phyloP scores from a whole-genome alignment of 2,888 invertebrate genomes.

The Caenorhabditis sp. region DNA sequence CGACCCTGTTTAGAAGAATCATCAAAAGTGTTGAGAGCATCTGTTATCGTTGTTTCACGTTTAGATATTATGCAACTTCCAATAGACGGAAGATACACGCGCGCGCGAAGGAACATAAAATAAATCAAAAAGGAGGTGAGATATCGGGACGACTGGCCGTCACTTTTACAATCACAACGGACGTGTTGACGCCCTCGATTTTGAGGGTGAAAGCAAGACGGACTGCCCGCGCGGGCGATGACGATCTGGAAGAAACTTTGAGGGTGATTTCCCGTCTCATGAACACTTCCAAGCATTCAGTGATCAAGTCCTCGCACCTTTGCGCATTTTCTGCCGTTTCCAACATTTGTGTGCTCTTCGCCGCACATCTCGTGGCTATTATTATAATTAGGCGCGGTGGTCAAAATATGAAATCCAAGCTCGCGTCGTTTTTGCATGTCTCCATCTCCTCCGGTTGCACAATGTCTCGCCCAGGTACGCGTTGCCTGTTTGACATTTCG shows the following conservation, averaged over 20 bases:
- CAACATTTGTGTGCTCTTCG: slow-evolving; percentile 24
- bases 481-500: slow-evolving; percentile 48
- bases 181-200: background rate
- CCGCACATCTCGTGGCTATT: slow-evolving; percentile 22
- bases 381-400: slow-evolving; percentile 28
- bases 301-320: background rate
- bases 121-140: slow-evolving; percentile 26
- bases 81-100: background rate
- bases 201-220: background rate
- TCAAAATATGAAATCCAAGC: slow-evolving; percentile 35
- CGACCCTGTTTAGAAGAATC: too few species aligned
- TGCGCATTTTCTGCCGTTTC: slow-evolving; percentile 21
- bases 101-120: slow-evolving; percentile 10
- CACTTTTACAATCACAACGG: slow-evolving; percentile 34
- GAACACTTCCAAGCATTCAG: slow-evolving; percentile 4
- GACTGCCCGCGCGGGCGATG: too few species aligned
- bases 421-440: slow-evolving; percentile 6
- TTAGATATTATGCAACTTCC: background rate
- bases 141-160: too few species aligned
- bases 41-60: too few species aligned
- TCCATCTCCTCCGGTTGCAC: slow-evolving; percentile 16
- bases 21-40: too few species aligned
- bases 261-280: slow-evolving; percentile 26
- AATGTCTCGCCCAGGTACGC: slow-evolving; percentile 5
- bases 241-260: background rate